A percentile compares a stretch with the other conserved stretches of the same genome.
Conservation (phyloP, 1,140 invertebrate species). For the Pogonomyrmex barbatus region DNA sequence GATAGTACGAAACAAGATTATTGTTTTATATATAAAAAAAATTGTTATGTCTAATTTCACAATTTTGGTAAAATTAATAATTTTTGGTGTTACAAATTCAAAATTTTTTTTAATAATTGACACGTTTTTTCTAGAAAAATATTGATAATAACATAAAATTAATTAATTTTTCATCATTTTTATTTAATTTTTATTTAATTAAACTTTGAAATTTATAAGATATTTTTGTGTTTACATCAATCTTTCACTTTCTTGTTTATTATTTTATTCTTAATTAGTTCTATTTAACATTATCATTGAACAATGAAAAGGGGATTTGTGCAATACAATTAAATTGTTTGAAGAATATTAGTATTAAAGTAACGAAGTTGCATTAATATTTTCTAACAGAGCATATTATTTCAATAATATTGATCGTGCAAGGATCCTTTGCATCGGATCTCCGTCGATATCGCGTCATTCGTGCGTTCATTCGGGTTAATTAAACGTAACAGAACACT, state of each 20-base stretch:
- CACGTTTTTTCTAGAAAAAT: neutral
- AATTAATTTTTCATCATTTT: neutral
- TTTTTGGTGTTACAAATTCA: neutral
- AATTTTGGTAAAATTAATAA: slow-evolving; percentile 10
- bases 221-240: neutral
- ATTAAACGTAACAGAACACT: slow-evolving; percentile 61
- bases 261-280: neutral
- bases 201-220: neutral
- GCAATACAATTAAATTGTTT: neutral
- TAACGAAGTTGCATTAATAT: slow-evolving; percentile 5
- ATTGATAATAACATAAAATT: neutral
- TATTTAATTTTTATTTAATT: neutral
- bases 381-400: slow-evolving; percentile 8
- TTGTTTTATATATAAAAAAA: neutral
- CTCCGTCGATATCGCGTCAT: slow-evolving; percentile 49
- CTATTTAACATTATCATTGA: neutral
- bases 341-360: neutral
- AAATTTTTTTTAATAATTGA: neutral
- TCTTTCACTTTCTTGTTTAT: neutral
- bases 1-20: neutral
- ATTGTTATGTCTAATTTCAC: neutral
- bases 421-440: slow-evolving; percentile 24
- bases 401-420: slow-evolving; percentile 30
- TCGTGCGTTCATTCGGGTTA: slow-evolving; percentile 46
- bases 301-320: neutral